Percentiles rank a stretch among this genome's conserved stretches.
These are phyloP conservation scores for Dipodomys ordii DNA, from an alignment of 2,113 vertebrate genomes.

Conservation along the genomic window DNA sequence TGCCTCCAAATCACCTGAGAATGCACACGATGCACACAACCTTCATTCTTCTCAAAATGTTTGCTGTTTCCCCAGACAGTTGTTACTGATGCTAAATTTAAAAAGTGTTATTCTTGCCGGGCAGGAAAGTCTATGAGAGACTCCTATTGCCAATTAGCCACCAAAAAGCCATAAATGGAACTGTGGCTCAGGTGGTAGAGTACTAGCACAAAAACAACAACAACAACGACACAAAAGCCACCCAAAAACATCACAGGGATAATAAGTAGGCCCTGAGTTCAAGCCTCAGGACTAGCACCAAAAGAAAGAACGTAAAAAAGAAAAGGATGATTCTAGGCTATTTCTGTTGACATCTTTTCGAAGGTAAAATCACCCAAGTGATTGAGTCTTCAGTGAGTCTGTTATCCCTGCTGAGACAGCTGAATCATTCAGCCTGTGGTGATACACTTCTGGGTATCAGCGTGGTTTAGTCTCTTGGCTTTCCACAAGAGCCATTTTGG, in stretches of 20 bases:
- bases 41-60: conserved; percentile 8
- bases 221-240: too few species aligned
- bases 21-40: neutral
- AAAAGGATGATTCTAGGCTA: neutral
- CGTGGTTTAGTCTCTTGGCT: neutral
- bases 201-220: too few species aligned
- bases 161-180: too few species aligned
- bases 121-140: too few species aligned
- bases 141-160: too few species aligned
- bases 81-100: neutral
- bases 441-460: neutral
- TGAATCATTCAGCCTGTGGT: neutral
- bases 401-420: neutral
- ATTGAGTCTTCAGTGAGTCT: conserved; percentile 9
- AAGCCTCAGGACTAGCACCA: too few species aligned
- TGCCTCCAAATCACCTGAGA: neutral
- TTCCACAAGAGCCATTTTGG: neutral
- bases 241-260: too few species aligned
- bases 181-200: too few species aligned
- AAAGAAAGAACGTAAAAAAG: neutral
- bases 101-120: too few species aligned
- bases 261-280: too few species aligned
- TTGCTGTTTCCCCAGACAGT: neutral
- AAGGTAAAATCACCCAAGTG: neutral
- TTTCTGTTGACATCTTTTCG: conserved; percentile 18